These are phyloP conservation scores for Brienomyrus longianalis DNA, from an alignment of 2,113 vertebrate species.

Conservation along the genomic window DNA sequence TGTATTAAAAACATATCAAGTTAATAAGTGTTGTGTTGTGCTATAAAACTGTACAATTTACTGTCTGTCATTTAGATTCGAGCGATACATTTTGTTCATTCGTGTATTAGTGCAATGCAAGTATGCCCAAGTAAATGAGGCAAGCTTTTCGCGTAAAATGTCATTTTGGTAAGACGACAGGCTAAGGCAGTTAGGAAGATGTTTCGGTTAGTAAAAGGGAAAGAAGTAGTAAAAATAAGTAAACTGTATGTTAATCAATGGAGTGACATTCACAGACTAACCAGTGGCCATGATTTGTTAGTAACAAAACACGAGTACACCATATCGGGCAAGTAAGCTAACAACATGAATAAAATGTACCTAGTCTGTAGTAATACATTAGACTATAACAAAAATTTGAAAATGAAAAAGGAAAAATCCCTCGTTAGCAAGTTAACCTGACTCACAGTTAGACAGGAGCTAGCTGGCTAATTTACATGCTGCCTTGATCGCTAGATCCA, in stretches of 20 bases:
- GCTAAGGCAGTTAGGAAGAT: not conserved
- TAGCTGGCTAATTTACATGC: not conserved
- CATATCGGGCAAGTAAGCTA: not conserved
- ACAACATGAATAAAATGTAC: not conserved
- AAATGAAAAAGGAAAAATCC: not conserved
- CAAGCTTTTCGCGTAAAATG: not conserved
- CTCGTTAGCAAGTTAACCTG: not conserved
- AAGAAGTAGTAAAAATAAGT: not conserved
- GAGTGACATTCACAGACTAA: not conserved
- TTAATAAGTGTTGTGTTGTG: not conserved
- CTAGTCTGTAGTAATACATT: not conserved
- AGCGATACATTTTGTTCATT: not conserved
- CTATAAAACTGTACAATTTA: not conserved
- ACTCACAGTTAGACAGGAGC: not conserved
- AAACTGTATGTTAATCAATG: not conserved
- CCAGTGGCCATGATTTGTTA: not conserved
- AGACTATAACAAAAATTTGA: not conserved
- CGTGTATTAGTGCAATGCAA: not conserved
- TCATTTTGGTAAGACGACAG: not conserved
- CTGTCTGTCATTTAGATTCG: not conserved
- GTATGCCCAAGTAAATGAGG: not conserved
- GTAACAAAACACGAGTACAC: not conserved
- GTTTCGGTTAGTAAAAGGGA: not conserved
- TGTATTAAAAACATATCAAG: not conserved
- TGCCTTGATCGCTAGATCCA: not conserved